Base-by-base conservation (phyloP, 2,888 invertebrate species). In the Pelosia muscerda region DNA sequence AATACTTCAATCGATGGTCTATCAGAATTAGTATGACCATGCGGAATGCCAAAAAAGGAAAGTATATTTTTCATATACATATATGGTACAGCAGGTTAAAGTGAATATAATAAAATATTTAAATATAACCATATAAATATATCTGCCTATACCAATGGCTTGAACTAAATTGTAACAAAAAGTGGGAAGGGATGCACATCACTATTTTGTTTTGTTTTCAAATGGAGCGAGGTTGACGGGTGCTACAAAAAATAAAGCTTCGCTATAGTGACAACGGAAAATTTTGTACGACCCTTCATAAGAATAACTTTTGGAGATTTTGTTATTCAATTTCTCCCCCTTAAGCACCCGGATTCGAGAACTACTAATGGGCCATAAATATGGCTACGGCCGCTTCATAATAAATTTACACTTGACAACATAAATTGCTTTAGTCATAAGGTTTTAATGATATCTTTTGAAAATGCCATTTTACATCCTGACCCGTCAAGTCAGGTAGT, bases 201-300 rank as follows among this genome's bases (percentile, higher is more conserved):
- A 83, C 92, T 90, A 84, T 71, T 69, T 67, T 79, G 79, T 86
- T 86, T 86, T 83, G 84, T 86, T 83, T 87, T 81, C 80, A 85
- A 85, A 86, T 83, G 90, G 91, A 91, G 92, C 90, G 90, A 90
- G 92, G 92, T 91, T 90, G 92, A 90, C 88, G 86, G 88, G 88
- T 82, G 83, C 73, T 77, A 91, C 90, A 93, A 94, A 94, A 94
- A 94, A 92, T 82, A 82, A 77, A 83, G 81, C 86, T 87, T 85
- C 82, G 83, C 82, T 84, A 83, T 85, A 85, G 89, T 90, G 92
- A 93, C 92, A 92, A 89, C 87, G 88, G 86, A 90, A 90, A 89
- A 88, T 85, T 87, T 90, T 88, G 82, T 84, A 86, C 82, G 83
- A 84, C 84, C 85, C 88, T 84, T 86, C 84, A 86, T 83, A 88